These are phyloP conservation scores for Popillia japonica DNA, from an alignment of 1,140 invertebrate genomes.

Conservation along the genomic window DNA sequence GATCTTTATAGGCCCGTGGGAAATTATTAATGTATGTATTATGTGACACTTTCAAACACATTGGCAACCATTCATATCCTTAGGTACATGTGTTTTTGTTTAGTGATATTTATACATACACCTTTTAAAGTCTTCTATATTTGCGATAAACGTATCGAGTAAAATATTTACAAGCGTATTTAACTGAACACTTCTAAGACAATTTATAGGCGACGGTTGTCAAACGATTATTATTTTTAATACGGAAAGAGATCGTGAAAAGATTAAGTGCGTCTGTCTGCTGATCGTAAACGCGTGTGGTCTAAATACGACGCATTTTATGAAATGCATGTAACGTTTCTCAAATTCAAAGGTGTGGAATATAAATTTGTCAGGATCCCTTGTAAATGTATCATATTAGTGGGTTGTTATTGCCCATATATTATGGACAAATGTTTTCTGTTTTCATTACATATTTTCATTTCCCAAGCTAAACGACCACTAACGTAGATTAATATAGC, in stretches of 20 bases:
- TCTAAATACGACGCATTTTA: constrained; percentile 34
- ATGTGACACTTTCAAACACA: too few species aligned
- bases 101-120: too few species aligned
- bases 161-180: constrained; percentile 21
- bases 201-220: neutral
- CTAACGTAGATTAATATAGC: constrained; percentile 29
- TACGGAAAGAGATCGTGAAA: constrained; percentile 17
- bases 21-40: too few species aligned
- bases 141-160: neutral
- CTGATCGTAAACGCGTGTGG: constrained; percentile 17
- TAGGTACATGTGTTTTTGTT: too few species aligned
- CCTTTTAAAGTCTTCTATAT: too few species aligned
- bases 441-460: constrained; percentile 19
- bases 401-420: constrained; percentile 21
- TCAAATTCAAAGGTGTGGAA: constrained; percentile 31
- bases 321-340: constrained; percentile 29
- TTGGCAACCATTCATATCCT: too few species aligned
- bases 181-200: neutral
- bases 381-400: constrained; percentile 30
- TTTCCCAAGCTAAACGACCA: constrained; percentile 18
- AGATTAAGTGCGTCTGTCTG: constrained; percentile 17
- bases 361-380: constrained; percentile 26
- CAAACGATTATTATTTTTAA: constrained; percentile 33
- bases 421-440: constrained; percentile 29
- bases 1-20: too few species aligned